Conservation (phyloP, 2,888 invertebrate genomes). For the Abrostola triplasia region DNA sequence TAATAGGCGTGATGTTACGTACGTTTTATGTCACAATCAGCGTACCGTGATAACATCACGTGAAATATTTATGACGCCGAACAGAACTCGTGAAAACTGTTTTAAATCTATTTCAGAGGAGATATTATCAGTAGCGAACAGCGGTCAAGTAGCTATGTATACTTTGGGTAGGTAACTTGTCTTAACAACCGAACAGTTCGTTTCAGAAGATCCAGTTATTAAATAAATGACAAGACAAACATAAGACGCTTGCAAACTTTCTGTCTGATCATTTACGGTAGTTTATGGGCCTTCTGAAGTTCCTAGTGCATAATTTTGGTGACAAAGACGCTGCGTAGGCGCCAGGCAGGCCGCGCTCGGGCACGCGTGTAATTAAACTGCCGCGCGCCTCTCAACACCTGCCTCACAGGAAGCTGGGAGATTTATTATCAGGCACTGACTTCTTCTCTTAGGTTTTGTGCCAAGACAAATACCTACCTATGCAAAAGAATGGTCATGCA, state of each 20-base stretch:
- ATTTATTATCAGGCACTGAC: slow-evolving; percentile 30
- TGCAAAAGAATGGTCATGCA: not conserved
- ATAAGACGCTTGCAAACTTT: too few relatives aligned
- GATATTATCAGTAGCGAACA: slow-evolving; percentile 28
- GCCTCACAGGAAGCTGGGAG: slow-evolving; percentile 20
- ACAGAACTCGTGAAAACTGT: slow-evolving; percentile 24
- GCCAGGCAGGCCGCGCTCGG: slow-evolving; percentile 30
- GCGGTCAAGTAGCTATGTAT: slow-evolving; percentile 5
- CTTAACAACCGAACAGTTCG: not conserved
- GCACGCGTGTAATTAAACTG: slow-evolving; percentile 62
- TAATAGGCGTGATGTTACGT: slow-evolving; percentile 6
- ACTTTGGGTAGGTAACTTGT: slow-evolving; percentile 18
- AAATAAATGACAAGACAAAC: not conserved
- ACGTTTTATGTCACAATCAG: slow-evolving; percentile 12
- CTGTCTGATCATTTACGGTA: too few relatives aligned
- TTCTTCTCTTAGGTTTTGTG: not conserved
- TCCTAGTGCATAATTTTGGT: slow-evolving; percentile 14
- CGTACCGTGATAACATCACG: slow-evolving; percentile 21
- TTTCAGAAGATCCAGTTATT: not conserved
- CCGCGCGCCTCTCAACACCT: slow-evolving; percentile 44
- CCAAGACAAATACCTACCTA: slow-evolving; percentile 3
- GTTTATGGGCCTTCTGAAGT: slow-evolving; percentile 3
- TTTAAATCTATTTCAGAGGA: slow-evolving; percentile 32
- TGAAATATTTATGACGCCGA: slow-evolving; percentile 34
- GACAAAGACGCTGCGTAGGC: slow-evolving; percentile 42